These are phyloP conservation scores for Henricia sp. DNA, from an alignment of 53 echinoderm and acorn worm species.

Conservation along the genomic window DNA sequence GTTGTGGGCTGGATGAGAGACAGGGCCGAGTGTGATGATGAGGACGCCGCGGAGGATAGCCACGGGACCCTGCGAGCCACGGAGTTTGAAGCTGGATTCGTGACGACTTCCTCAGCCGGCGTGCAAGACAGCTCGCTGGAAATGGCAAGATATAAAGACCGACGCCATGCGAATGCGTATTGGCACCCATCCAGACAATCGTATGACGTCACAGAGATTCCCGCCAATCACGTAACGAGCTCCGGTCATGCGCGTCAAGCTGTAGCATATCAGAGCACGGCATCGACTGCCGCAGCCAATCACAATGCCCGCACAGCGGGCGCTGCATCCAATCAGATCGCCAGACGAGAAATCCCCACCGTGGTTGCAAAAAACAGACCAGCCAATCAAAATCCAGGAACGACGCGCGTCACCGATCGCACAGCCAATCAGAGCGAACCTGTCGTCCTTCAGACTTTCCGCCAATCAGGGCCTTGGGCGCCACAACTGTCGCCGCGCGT, in stretches of 20 bases:
- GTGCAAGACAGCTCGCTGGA: constrained; percentile 1
- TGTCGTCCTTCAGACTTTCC: background rate
- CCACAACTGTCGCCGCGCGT: constrained; percentile 9
- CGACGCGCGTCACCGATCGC: background rate
- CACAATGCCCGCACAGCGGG: too few species aligned
- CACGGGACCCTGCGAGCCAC: constrained; percentile 47
- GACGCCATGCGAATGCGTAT: too few species aligned
- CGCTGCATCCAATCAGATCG: background rate
- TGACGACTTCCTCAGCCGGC: constrained; percentile 40
- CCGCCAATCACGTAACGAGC: constrained; percentile 8
- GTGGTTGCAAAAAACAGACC: background rate
- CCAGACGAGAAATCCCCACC: background rate
- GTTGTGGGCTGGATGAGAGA: constrained; percentile 67
- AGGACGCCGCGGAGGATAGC: constrained; percentile 18
- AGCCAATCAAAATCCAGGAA: constrained; percentile 11
- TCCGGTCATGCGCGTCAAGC: background rate
- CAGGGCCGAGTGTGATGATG: constrained; percentile 39
- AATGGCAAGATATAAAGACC: too few species aligned
- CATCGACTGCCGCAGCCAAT: too few species aligned
- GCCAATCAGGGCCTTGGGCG: background rate
- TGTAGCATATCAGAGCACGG: background rate
- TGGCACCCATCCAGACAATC: too few species aligned
- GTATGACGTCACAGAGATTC: background rate
- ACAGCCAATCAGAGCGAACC: constrained; percentile 2
- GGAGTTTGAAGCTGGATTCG: constrained; percentile 58